Conservation (phyloP, 2,113 vertebrate species). For the Peromyscus leucopus region DNA sequence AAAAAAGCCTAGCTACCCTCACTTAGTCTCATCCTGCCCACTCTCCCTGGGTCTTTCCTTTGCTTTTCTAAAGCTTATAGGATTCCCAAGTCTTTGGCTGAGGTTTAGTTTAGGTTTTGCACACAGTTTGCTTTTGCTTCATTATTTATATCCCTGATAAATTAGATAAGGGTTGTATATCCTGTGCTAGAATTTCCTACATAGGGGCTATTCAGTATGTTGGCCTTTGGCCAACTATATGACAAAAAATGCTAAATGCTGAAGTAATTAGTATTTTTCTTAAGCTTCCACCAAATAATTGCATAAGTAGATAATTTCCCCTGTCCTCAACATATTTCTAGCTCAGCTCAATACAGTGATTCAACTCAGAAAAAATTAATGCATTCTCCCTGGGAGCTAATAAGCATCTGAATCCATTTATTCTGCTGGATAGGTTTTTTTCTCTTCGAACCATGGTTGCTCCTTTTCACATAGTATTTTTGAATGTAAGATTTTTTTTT, state of each 20-base stretch:
- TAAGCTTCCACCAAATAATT: constrained; percentile 8
- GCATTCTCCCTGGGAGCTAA: background rate
- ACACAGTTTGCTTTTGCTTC: background rate
- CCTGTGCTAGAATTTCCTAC: background rate
- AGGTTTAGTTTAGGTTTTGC: constrained; percentile 5
- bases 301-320: constrained; percentile 26
- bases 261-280: constrained; percentile 24
- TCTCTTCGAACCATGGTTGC: background rate
- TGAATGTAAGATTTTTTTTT: constrained; percentile 6
- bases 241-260: background rate
- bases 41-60: background rate
- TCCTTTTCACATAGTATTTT: constrained; percentile 45
- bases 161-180: constrained; percentile 27
- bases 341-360: background rate
- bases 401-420: constrained; percentile 2
- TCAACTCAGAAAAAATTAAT: constrained; percentile 17
- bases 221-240: constrained; percentile 2
- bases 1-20: background rate
- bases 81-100: background rate
- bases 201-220: background rate
- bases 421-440: constrained; percentile 46
- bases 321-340: background rate
- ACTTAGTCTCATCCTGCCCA: background rate
- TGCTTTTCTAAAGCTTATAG: background rate
- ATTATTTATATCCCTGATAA: constrained; percentile 28